phyloP scores from a whole-genome alignment of 2,888 invertebrate species.

The Antheraea assamensis region DNA sequence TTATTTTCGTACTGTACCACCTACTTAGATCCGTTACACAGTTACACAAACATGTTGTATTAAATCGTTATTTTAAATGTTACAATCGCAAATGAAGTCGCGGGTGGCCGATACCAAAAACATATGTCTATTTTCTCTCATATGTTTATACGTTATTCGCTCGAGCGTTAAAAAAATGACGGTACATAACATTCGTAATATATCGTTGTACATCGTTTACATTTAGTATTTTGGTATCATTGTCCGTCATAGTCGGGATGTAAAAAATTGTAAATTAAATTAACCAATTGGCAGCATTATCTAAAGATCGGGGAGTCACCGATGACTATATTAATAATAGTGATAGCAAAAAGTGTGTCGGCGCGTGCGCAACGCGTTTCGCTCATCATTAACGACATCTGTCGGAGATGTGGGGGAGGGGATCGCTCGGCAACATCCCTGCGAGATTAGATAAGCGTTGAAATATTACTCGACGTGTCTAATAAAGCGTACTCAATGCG shows the following conservation, averaged over 20 bases:
- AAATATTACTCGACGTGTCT: slow-evolving; percentile 30
- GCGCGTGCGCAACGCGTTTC: slow-evolving; percentile 40
- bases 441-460: slow-evolving; percentile 40
- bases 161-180: no score
- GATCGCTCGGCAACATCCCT: slow-evolving; percentile 17
- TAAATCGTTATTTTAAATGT: no score
- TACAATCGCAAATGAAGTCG: no score
- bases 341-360: slow-evolving; percentile 28
- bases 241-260: not conserved
- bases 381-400: slow-evolving; percentile 18
- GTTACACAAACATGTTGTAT: no score
- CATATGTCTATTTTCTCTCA: no score
- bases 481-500: slow-evolving; percentile 8
- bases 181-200: not conserved
- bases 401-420: slow-evolving; percentile 3
- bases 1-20: no score
- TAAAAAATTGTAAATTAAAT: not conserved
- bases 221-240: not conserved
- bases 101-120: no score
- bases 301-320: slow-evolving; percentile 30
- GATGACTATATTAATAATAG: slow-evolving; percentile 35
- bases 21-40: no score
- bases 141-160: no score
- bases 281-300: slow-evolving; percentile 26
- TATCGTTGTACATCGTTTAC: not conserved